Base-by-base conservation (phyloP, 2,113 vertebrate genomes). In the Syrrhaptes paradoxus region DNA sequence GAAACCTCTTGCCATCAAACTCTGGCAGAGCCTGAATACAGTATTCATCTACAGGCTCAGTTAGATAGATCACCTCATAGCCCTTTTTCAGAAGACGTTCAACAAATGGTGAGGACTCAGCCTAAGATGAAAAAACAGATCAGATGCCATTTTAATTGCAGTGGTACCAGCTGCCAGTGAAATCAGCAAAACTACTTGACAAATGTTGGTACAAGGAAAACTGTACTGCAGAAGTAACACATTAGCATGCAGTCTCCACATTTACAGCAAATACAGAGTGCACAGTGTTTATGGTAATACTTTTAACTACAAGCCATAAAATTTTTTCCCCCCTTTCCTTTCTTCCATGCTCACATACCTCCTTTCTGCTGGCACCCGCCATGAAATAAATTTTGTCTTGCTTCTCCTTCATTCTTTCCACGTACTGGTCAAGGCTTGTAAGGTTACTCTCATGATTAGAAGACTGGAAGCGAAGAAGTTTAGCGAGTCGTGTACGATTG, bases 361-460 rank as follows among this genome's bases (percentile, higher is more conserved):
- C 99, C 94, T 99, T 99, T 88, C 99, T 98, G 98, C 97, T 99
- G 90, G 99, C 97, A 48, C 99, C 99, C 74, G 99, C 99, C 99
- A 99, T 99, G 95, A 99, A 99, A 90, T 99, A 99, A 92, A 99
- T 99, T 96, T 99, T 99, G 93, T 99, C 99, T 94, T 99, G 99
- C 96, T 99, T 99, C 79, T 99, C 99, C 93, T 99, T 99, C 99
- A 99, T 99, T 96, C 99, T 98, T 97, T 99, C 99, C 92, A 99
- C 99, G 73, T 99, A 99, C 70, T 99, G 98, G 96, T 99, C 99
- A 74, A 99, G 98, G 90, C 99, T 99, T 32, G 99, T 97, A 52
- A 98, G 87, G 14, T 80, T 96, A 2, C 97, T 98, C 14, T 99
- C 97, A 52, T 99, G 98, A 96, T 99, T 98, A 71, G 99, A 99